Evolutionary conservation across 1,140 invertebrate genomes (phyloP).

Genomic region (Maconellicoccus hirsutus): DNA sequence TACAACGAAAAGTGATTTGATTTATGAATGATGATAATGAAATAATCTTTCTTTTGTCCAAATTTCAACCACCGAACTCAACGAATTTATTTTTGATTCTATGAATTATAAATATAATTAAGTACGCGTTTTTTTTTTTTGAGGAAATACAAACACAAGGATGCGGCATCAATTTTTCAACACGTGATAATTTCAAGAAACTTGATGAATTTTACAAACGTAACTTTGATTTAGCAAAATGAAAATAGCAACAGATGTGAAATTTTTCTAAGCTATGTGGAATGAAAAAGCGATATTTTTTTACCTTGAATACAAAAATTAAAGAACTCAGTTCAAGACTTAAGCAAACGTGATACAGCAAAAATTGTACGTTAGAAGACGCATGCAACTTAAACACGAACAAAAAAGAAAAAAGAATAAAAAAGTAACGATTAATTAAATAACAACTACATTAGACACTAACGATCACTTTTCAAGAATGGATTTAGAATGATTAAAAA

Average conservation of each 20-base stretch:
- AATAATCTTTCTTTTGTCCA: too few species aligned
- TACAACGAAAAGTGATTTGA: too few species aligned
- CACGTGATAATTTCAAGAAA: too few species aligned
- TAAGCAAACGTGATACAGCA: neutral
- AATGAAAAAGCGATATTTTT: neutral
- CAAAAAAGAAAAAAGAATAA: neutral
- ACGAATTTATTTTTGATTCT: too few species aligned
- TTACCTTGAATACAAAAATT: neutral
- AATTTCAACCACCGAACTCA: too few species aligned
- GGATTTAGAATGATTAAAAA: slow-evolving; percentile 10
- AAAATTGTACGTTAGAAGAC: slow-evolving; percentile 12
- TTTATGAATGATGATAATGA: too few species aligned
- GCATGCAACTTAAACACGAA: slow-evolving; percentile 16
- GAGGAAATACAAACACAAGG: too few species aligned
- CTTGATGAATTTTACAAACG: too few species aligned
- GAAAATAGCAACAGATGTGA: neutral
- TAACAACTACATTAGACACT: slow-evolving; percentile 22
- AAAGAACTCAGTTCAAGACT: slow-evolving; percentile 1
- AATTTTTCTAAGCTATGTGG: neutral
- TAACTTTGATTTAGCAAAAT: neutral
- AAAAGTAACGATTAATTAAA: slow-evolving; percentile 16
- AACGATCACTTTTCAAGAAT: slow-evolving; percentile 16
- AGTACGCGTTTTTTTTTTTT: too few species aligned
- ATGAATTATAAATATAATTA: too few species aligned
- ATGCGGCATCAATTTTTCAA: too few species aligned